These are phyloP conservation scores for Suncus etruscus DNA, from an alignment of 2,113 vertebrate species.

Conservation along the genomic window DNA sequence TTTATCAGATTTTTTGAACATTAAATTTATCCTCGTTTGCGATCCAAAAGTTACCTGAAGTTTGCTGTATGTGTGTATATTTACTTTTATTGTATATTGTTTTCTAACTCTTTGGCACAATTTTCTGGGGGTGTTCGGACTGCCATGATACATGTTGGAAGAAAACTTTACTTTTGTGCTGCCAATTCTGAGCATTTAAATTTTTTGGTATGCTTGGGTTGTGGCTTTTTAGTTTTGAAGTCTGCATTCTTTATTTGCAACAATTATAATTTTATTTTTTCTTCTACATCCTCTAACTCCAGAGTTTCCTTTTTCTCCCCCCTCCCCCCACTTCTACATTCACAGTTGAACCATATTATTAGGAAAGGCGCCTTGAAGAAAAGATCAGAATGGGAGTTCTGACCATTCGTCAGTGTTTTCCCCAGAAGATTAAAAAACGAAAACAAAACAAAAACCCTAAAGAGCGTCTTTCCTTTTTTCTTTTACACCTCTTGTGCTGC, in stretches of 20 bases:
- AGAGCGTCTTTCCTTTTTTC: conserved; percentile 84
- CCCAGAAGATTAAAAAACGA: conserved; percentile 80
- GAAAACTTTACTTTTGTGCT: conserved; percentile 82
- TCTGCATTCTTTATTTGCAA: conserved; percentile 76
- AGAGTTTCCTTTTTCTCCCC: conserved; percentile 68
- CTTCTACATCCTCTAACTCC: conserved; percentile 82
- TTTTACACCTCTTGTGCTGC: conserved; percentile 86
- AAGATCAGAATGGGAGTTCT: conserved; percentile 84
- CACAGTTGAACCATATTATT: conserved; percentile 89
- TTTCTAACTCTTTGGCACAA: conserved; percentile 94
- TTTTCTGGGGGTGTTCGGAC: conserved; percentile 85
- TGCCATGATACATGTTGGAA: conserved; percentile 85
- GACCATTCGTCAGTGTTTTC: conserved; percentile 88
- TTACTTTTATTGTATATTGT: conserved; percentile 78
- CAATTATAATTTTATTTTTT: conserved; percentile 66
- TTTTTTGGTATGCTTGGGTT: conserved; percentile 54
- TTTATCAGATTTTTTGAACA: conserved; percentile 87
- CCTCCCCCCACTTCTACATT: conserved; percentile 85
- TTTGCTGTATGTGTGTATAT: conserved; percentile 71
- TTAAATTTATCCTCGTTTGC: conserved; percentile 85
- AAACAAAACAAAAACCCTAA: conserved; percentile 81
- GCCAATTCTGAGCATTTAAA: conserved; percentile 83
- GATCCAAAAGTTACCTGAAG: conserved; percentile 89
- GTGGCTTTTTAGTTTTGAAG: conserved; percentile 75
- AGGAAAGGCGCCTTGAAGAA: conserved; percentile 89